Percentiles rank a stretch among this genome's conserved stretches.
These are phyloP conservation scores for Eumacrocentrus americanus DNA, from an alignment of 2,888 invertebrate genomes.

Conservation along the genomic window DNA sequence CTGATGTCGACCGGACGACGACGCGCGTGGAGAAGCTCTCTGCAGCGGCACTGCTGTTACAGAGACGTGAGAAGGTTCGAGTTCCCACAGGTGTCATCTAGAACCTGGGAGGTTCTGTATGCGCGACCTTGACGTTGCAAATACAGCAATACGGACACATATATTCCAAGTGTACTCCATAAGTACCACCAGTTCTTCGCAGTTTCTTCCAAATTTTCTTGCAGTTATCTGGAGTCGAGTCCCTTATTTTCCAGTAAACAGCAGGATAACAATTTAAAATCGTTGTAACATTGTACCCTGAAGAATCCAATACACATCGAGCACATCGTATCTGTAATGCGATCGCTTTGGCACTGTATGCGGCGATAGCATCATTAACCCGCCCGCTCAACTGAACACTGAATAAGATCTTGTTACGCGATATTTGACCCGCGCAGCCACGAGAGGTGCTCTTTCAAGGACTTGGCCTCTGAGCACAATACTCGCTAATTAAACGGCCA, in stretches of 20 bases:
- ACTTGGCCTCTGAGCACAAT: slow-evolving; percentile 53
- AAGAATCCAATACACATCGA: slow-evolving; percentile 32
- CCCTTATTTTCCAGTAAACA: too few relatives aligned
- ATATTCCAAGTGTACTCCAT: too few relatives aligned
- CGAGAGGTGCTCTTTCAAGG: too few relatives aligned
- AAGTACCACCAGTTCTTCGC: too few relatives aligned
- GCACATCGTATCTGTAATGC: slow-evolving; percentile 56
- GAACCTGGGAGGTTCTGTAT: slow-evolving; percentile 31
- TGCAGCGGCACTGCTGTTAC: slow-evolving; percentile 24
- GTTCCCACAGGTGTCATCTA: slow-evolving; percentile 55
- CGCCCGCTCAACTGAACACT: slow-evolving; percentile 46
- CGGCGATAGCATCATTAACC: slow-evolving; percentile 61
- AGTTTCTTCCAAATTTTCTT: too few relatives aligned
- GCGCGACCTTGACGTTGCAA: slow-evolving; percentile 43
- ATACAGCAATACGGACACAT: neutral
- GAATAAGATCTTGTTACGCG: slow-evolving; percentile 61
- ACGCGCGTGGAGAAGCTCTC: slow-evolving; percentile 23
- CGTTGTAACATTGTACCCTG: slow-evolving; percentile 8
- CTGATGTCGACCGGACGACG: neutral
- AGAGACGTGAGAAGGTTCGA: slow-evolving; percentile 52
- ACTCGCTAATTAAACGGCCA: slow-evolving; percentile 60
- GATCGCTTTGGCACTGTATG: slow-evolving; percentile 61
- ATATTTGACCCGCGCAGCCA: slow-evolving; percentile 48
- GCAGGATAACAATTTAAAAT: too few relatives aligned
- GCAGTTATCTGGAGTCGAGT: too few relatives aligned